Conservation (phyloP, 2,888 invertebrate species). For the Sinotaia quadrata region DNA sequence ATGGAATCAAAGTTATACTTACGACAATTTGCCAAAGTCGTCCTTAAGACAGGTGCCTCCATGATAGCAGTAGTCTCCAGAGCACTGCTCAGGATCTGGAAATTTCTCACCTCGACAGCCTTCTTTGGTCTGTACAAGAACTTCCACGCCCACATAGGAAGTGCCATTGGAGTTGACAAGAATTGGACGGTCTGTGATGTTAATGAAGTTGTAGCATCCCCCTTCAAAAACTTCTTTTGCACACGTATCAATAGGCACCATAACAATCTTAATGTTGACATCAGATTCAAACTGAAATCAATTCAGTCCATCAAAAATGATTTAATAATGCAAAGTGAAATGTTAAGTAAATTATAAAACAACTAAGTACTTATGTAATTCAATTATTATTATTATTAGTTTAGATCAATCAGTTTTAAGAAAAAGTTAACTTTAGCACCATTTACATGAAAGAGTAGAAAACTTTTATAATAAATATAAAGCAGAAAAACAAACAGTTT, state of each 20-base stretch:
- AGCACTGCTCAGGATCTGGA: slow-evolving; percentile 86
- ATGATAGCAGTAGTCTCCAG: slow-evolving; percentile 82
- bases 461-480: not conserved
- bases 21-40: slow-evolving; percentile 58
- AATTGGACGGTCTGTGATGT: slow-evolving; percentile 71
- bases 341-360: too few species aligned
- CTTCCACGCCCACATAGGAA: slow-evolving; percentile 94
- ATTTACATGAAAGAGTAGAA: not conserved
- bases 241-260: slow-evolving; percentile 90
- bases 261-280: slow-evolving; percentile 95
- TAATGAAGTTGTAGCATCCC: slow-evolving; percentile 93
- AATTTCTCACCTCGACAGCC: slow-evolving; percentile 76
- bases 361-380: too few species aligned
- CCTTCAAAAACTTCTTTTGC: slow-evolving; percentile 75
- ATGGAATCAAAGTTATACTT: slow-evolving; percentile 24
- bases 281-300: slow-evolving; percentile 81
- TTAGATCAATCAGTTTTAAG: too few species aligned
- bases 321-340: too few species aligned
- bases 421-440: too few species aligned
- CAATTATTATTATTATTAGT: too few species aligned
- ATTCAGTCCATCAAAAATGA: too few species aligned
- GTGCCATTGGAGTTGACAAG: slow-evolving; percentile 98
- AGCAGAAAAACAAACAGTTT: slow-evolving; percentile 4
- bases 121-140: slow-evolving; percentile 90
- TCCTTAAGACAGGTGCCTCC: slow-evolving; percentile 88